A percentile compares a stretch with the other conserved stretches of the same genome.
These are phyloP conservation scores for Microcebus jonahi DNA, from an alignment of 2,113 vertebrate species.

Conservation along the genomic window DNA sequence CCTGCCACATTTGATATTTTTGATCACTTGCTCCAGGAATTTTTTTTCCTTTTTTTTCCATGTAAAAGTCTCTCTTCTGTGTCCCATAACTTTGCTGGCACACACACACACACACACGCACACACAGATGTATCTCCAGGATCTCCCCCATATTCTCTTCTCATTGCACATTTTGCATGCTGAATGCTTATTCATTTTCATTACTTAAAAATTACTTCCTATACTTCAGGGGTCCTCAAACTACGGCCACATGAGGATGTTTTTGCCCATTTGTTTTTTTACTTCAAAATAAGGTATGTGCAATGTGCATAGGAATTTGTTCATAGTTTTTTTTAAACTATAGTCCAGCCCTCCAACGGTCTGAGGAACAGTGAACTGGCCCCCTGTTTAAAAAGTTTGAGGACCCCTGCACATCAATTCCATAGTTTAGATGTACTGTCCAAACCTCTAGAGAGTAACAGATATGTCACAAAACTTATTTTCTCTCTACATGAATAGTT, in stretches of 20 bases:
- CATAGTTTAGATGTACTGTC: not conserved
- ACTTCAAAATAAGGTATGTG: no score
- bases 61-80: not conserved
- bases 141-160: not conserved
- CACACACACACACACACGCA: not conserved
- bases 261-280: no score
- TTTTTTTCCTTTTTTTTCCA: constrained; percentile 27
- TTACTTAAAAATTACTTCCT: constrained; percentile 13
- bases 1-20: constrained; percentile 32
- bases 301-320: no score
- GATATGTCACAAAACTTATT: not conserved
- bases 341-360: no score
- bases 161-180: not conserved
- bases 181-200: not conserved
- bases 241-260: no score
- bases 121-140: not conserved
- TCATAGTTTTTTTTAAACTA: no score
- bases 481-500: not conserved
- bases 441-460: not conserved
- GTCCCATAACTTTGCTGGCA: not conserved
- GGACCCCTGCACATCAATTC: not conserved
- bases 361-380: no score
- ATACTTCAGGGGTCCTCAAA: not conserved
- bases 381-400: no score
- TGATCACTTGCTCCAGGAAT: constrained; percentile 37